These are phyloP conservation scores for Phrynocephalus guinanensis DNA, from an alignment of 2,797 vertebrate genomes.

Conservation along the genomic window DNA sequence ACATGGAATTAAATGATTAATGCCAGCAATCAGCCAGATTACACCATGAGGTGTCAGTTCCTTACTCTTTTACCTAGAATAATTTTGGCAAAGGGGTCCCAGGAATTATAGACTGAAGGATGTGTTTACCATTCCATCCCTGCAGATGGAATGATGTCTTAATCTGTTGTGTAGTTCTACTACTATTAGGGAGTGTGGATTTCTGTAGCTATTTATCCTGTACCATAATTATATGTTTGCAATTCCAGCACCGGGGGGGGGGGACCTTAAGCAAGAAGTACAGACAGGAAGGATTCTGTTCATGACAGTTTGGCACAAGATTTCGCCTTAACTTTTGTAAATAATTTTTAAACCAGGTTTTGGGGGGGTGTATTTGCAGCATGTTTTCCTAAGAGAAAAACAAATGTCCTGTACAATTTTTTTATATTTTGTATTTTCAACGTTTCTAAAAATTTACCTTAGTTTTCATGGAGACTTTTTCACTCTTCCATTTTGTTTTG, in stretches of 20 bases:
- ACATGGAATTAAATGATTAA: slow-evolving; percentile 23
- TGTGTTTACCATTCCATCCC: background rate
- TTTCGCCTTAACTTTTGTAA: slow-evolving; percentile 84
- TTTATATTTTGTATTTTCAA: slow-evolving; percentile 79
- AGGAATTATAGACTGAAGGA: background rate
- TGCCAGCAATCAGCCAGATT: slow-evolving; percentile 9
- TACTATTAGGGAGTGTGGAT: slow-evolving; percentile 5
- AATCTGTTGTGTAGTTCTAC: background rate
- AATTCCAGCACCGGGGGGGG: slow-evolving; percentile 44
- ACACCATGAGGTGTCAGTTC: background rate
- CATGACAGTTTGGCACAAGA: slow-evolving; percentile 72
- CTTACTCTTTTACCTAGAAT: background rate
- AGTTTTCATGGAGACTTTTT: slow-evolving; percentile 57
- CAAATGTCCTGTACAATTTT: slow-evolving; percentile 70
- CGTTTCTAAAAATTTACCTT: slow-evolving; percentile 72
- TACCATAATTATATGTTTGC: slow-evolving; percentile 47
- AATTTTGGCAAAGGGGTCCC: background rate
- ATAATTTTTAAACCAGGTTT: slow-evolving; percentile 39
- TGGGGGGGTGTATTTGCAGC: slow-evolving; percentile 70
- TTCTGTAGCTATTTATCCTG: slow-evolving; percentile 48
- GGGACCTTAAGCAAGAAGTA: slow-evolving; percentile 56
- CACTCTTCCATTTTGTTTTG: slow-evolving; percentile 53
- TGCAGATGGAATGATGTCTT: too few species aligned
- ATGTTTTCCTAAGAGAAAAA: slow-evolving; percentile 72
- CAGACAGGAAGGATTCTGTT: slow-evolving; percentile 54